Evolutionary conservation across 2,888 invertebrate genomes (phyloP), one percentile per base, ranked within the genome.

Genomic region (Margaritifera margaritifera): DNA sequence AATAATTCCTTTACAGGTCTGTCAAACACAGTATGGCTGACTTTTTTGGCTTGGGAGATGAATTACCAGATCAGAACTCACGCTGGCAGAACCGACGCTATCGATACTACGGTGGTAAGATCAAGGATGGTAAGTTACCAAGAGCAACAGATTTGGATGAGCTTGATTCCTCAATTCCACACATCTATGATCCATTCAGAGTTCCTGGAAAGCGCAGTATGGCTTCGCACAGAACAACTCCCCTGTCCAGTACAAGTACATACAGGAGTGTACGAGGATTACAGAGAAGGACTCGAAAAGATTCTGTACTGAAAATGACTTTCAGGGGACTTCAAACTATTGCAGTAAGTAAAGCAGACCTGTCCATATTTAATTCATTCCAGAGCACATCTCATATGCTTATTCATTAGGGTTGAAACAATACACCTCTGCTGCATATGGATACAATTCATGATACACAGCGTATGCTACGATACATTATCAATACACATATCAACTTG

Each of bases 31-130:
- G 95, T 89, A 94, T 95, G 69, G 94, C 94, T 68, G 94, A 93
- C 81, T 96, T 96, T 91, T 95, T 96, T 89, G 96, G 95, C 25
- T 94, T 96, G 69, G 94, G 94, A 86, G 94, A 94, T 85, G 94
- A 94, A 81, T 94, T 95, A 88, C 92, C 93, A 83, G 92, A 93
- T 86, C 71, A 76, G 24, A 71, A 79, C 25, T 63, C 72, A 19
- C 79, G 82, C 64, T 96, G 96, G 96, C 91, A 94, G 85, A 95
- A 95, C 87, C 92, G 95, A 87, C 92, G 95, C 52, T 79, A 78
- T 67, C 78, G 83, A 31, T 83, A 83, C 56, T 74, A 83, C 75
- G 56, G 79, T 70, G 74, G 81, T 64, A 74, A 81, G 72, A 68
- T 80, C 15, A 81, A 81, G 68, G 80, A 79, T 56, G 85, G 83